Percentiles rank a stretch among this genome's conserved stretches.
phyloP scores from a whole-genome alignment of 37 sponge, comb jelly and placozoan species.

The Oopsacas minuta region DNA sequence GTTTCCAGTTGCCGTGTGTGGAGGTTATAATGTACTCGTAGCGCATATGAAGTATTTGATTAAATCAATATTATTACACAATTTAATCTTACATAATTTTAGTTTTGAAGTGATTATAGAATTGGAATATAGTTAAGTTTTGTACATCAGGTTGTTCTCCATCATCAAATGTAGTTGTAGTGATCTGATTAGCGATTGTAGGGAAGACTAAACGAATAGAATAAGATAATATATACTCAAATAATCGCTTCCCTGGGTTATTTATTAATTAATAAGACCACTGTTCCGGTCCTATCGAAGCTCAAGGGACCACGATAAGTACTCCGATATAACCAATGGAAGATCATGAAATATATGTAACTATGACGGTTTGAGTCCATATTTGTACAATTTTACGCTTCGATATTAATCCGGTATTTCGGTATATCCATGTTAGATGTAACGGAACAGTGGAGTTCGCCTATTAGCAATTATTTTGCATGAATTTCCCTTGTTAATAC shows the following conservation, averaged over 20 bases:
- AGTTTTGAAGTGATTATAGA: constrained; percentile 5
- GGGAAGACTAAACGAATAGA: neutral
- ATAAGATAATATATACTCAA: no score
- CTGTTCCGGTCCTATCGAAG: neutral
- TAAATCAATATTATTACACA: no score
- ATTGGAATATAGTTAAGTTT: neutral
- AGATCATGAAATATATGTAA: no score
- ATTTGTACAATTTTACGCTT: no score
- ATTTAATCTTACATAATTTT: constrained; percentile 9
- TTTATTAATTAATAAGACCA: neutral
- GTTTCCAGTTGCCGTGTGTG: no score
- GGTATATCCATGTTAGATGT: neutral
- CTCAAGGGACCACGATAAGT: no score
- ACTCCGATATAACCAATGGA: no score
- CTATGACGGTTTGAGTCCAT: no score
- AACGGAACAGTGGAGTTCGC: neutral
- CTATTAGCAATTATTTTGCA: neutral
- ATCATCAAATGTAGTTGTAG: neutral
- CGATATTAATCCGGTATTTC: no score
- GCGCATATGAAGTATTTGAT: no score
- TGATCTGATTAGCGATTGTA: neutral
- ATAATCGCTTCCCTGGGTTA: no score
- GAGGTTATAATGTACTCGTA: no score
- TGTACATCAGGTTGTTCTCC: neutral
- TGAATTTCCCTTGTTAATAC: neutral